Evolutionary conservation across 2,797 vertebrate genomes (phyloP).

Genomic region (Cheirogaleus major): DNA sequence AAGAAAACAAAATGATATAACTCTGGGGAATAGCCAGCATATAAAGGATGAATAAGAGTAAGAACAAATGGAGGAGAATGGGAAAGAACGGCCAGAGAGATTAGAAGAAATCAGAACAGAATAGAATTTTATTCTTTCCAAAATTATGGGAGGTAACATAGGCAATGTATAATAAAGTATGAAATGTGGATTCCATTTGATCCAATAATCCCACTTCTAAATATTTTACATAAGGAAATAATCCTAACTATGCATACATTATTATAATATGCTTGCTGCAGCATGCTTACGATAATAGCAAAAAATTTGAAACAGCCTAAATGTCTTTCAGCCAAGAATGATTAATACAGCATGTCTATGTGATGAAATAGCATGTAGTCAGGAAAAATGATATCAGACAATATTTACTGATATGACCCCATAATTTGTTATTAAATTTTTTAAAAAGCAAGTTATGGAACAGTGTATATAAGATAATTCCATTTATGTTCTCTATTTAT

Average conservation of each 20-base stretch:
- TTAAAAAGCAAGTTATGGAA: conserved; percentile 19
- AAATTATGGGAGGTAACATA: background rate
- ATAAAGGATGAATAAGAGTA: background rate
- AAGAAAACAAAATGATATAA: background rate
- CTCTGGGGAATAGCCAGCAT: background rate
- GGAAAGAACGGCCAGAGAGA: background rate
- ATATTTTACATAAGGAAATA: conserved; percentile 41
- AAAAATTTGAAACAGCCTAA: conserved; percentile 15
- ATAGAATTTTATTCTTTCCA: conserved; percentile 26
- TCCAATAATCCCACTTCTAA: background rate
- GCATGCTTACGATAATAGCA: conserved; percentile 16
- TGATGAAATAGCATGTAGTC: conserved; percentile 51
- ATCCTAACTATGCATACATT: background rate
- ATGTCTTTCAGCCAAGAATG: conserved; percentile 37
- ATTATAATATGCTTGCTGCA: background rate
- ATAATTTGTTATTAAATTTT: conserved; percentile 35
- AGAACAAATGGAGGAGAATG: background rate
- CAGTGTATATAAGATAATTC: background rate
- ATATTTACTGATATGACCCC: background rate
- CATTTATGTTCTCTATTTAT: conserved; percentile 44
- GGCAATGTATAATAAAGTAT: background rate
- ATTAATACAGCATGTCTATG: background rate
- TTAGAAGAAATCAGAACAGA: background rate
- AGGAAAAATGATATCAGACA: conserved; percentile 44
- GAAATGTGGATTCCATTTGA: conserved; percentile 30